These are phyloP conservation scores for Echinometra lucunter DNA, from an alignment of 53 echinoderm and acorn worm species.

Conservation along the genomic window DNA sequence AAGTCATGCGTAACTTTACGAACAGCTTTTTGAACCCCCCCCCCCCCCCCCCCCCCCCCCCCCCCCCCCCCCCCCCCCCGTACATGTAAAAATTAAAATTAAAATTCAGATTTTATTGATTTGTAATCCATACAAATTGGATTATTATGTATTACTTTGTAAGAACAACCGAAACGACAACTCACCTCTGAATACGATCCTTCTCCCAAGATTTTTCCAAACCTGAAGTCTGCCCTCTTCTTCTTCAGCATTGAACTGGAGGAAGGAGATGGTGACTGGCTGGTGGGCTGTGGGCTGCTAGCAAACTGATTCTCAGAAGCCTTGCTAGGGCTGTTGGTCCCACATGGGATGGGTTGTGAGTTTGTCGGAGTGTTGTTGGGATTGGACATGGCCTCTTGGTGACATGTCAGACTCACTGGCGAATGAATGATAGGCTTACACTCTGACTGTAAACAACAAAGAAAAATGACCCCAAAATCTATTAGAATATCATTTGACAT, in stretches of 20 bases:
- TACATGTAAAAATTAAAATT: too few species aligned
- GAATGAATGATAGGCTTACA: slow-evolving; percentile 55
- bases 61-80: too few species aligned
- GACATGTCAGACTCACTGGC: slow-evolving; percentile 41
- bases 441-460: slow-evolving; percentile 4
- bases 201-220: slow-evolving; percentile 95
- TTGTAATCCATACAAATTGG: too few species aligned
- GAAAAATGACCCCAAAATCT: not conserved
- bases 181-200: slow-evolving; percentile 99
- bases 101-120: too few species aligned
- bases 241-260: slow-evolving; percentile 74
- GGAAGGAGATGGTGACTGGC: not conserved
- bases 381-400: slow-evolving; percentile 63
- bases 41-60: too few species aligned
- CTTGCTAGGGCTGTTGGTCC: not conserved
- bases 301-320: not conserved
- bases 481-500: not conserved
- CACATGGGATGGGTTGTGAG: slow-evolving; percentile 18
- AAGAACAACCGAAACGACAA: not conserved
- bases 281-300: not conserved
- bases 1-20: too few species aligned
- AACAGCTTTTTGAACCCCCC: too few species aligned
- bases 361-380: slow-evolving; percentile 2
- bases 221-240: slow-evolving; percentile 84
- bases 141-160: too few species aligned